Evolutionary conservation across 2,888 invertebrate genomes (phyloP).

Genomic region (Andrena marginata): DNA sequence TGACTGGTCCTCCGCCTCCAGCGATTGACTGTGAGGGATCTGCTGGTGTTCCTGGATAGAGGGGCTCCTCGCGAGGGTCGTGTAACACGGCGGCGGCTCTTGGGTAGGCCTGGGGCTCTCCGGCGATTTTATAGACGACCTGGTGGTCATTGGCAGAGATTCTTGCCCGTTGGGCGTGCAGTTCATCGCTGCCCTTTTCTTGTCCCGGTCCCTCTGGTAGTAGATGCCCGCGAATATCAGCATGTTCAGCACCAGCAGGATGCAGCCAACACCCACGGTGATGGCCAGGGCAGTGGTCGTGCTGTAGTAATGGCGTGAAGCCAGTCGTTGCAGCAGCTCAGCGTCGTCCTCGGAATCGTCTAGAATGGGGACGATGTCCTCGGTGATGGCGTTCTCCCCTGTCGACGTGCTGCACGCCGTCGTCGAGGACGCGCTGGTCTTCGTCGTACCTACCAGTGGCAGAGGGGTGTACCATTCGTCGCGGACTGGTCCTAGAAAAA

Average conservation of each 20-base stretch:
- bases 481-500: slow-evolving; percentile 79
- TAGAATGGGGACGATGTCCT: slow-evolving; percentile 78
- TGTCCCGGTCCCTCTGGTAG: slow-evolving; percentile 89
- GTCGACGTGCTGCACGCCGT: slow-evolving; percentile 80
- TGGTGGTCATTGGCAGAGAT: slow-evolving; percentile 83
- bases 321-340: slow-evolving; percentile 86
- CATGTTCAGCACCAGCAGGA: slow-evolving; percentile 90
- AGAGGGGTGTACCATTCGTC: slow-evolving; percentile 83
- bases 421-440: slow-evolving; percentile 76
- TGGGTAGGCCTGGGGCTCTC: slow-evolving; percentile 80
- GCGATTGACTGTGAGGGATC: slow-evolving; percentile 62
- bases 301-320: slow-evolving; percentile 88
- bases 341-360: slow-evolving; percentile 86
- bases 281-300: slow-evolving; percentile 92
- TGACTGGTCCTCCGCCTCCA: slow-evolving; percentile 41
- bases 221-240: slow-evolving; percentile 92
- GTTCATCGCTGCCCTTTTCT: slow-evolving; percentile 80
- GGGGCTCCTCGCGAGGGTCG: slow-evolving; percentile 84
- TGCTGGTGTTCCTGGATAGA: slow-evolving; percentile 79
- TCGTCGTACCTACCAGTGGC: slow-evolving; percentile 80
- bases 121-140: slow-evolving; percentile 82
- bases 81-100: slow-evolving; percentile 86
- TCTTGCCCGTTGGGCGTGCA: slow-evolving; percentile 81
- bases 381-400: slow-evolving; percentile 76
- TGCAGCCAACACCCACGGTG: slow-evolving; percentile 91